Base-by-base conservation (phyloP, 2,113 vertebrate genomes). In the Tyto alba region DNA sequence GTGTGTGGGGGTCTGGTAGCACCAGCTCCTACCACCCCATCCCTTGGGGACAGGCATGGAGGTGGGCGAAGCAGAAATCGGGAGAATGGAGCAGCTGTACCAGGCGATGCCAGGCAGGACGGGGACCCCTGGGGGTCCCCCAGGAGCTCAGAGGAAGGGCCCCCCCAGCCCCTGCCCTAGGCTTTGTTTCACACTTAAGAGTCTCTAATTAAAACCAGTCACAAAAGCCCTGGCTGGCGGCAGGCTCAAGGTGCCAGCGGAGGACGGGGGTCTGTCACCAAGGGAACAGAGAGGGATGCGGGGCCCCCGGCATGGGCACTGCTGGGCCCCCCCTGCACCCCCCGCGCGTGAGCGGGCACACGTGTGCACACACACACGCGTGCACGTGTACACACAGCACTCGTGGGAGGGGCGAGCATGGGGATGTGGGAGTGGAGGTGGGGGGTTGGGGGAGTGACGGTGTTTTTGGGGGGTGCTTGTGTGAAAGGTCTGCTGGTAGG, bases 191-290 rank as follows among this genome's bases (percentile, higher is more conserved):
- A 85, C 90, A 91, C 92, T 97, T 93, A 91, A 92, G 75, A 96
- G 81, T n/a, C 95, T 94, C 90, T 96, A 97, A 97, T 97, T 96
- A 97, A 97, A 97, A 89, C 53, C 96, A 96, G 96, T 62, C 79
- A 91, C 95, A 96, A 96, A 95, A 72, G 94, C 55, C 43, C 74
- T 38, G 92, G 84, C 94, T 87, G 68, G 72, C 13, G 6, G 57
- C 45, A 16, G 79, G 89, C 14, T 9, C 3, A 43, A 72, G 82
- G 94, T 91, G 93, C 93, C 96, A 95, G 79, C 7, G 3, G 72
- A 93, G 92, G 48, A 83, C 0, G 0, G 75, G 84, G 93, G 40
- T 56, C 95, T 14, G 86, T 97, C 97, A 95, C 96, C 94, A 96
- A 83, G 95, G 96, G 95, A 97, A 96, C 90, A 40, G 63, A 52